phyloP scores from a whole-genome alignment of 2,113 vertebrate species.

The Vimba vimba region DNA sequence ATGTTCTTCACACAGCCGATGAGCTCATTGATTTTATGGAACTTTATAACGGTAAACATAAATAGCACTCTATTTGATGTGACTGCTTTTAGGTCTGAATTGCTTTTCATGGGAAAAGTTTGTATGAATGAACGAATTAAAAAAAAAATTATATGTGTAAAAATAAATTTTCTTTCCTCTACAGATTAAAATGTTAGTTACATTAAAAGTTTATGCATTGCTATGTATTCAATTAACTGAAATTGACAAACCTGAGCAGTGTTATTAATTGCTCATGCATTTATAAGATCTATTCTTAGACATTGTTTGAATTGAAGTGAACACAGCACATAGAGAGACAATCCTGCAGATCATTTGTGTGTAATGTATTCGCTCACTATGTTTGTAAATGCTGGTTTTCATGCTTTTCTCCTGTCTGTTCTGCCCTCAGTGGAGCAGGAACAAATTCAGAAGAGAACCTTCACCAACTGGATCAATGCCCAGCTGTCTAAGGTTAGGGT shows the following conservation, averaged over 20 bases:
- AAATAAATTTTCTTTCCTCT: background rate
- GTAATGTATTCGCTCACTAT: background rate
- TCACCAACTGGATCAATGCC: slow-evolving; percentile 96
- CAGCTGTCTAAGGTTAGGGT: slow-evolving; percentile 88
- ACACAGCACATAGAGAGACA: background rate
- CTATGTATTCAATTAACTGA: background rate
- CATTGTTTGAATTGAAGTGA: background rate
- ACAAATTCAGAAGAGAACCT: slow-evolving; percentile 93
- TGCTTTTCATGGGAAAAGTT: background rate
- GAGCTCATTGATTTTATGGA: slow-evolving; percentile 65
- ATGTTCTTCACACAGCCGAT: slow-evolving; percentile 51
- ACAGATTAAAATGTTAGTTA: slow-evolving; percentile 1
- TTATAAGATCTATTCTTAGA: background rate
- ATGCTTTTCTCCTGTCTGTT: slow-evolving; percentile 36
- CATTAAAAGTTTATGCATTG: background rate
- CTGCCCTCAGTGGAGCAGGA: slow-evolving; percentile 85
- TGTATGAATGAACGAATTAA: background rate
- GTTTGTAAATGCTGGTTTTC: background rate
- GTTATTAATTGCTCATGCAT: background rate
- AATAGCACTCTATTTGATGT: slow-evolving; percentile 1
- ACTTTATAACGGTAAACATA: slow-evolving; percentile 50
- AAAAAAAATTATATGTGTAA: background rate
- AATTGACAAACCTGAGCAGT: background rate
- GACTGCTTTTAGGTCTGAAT: background rate
- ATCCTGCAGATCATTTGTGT: background rate